Evolutionary conservation across 2,113 vertebrate genomes (phyloP).

Genomic region (Thermophis baileyi): DNA sequence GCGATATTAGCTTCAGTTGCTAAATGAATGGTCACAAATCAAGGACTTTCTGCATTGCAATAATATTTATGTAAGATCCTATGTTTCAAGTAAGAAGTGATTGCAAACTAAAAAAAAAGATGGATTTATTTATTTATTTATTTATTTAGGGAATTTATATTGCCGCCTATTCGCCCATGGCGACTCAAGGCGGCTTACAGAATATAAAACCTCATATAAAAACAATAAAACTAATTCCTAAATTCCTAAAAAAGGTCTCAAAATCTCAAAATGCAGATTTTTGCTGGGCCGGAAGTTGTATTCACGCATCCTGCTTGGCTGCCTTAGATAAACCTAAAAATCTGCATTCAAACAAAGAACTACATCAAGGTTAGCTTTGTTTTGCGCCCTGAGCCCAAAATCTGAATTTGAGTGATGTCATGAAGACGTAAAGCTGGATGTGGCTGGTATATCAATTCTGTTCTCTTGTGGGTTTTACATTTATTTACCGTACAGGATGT

Average conservation of each 20-base stretch:
- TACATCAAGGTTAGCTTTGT: too few relatives aligned
- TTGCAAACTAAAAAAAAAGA: not conserved
- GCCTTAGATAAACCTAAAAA: not conserved
- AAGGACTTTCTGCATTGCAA: not conserved
- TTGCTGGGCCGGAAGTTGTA: not conserved
- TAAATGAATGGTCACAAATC: not conserved
- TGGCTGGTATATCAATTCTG: not conserved
- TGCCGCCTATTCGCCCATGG: too few relatives aligned
- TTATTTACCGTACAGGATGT: not conserved
- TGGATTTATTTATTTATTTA: not conserved
- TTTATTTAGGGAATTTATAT: too few relatives aligned
- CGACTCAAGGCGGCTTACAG: too few relatives aligned
- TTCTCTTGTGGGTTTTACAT: not conserved
- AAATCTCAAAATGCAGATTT: not conserved
- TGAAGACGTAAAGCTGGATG: not conserved
- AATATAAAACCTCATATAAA: too few relatives aligned
- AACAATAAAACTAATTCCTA: not conserved
- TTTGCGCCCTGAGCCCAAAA: too few relatives aligned
- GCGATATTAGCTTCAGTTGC: too few relatives aligned
- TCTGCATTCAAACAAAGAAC: not conserved
- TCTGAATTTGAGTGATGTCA: not conserved
- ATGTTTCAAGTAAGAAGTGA: not conserved
- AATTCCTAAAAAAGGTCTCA: not conserved
- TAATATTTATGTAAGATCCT: not conserved
- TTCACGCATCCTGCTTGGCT: too few relatives aligned